phyloP scores from a whole-genome alignment of 2,888 invertebrate species.

The Clitarchus hookeri region DNA sequence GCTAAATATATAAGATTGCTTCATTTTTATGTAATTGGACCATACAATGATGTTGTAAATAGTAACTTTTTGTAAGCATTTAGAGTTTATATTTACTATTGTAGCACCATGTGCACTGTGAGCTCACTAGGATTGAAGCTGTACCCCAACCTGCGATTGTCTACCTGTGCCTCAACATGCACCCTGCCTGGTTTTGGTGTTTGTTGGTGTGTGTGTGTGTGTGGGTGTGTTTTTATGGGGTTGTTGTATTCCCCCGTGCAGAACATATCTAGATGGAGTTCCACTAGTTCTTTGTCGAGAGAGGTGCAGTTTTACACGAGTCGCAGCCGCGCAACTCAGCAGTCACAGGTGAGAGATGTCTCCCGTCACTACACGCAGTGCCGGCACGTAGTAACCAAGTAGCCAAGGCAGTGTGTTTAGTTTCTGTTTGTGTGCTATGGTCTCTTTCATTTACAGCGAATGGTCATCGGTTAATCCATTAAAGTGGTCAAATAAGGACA shows the following conservation, averaged over 20 bases:
- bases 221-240: not conserved
- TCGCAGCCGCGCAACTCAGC: constrained; percentile 51
- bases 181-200: constrained; percentile 30
- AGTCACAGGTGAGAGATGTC: constrained; percentile 22
- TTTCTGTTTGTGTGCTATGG: not conserved
- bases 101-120: too few relatives aligned
- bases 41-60: too few relatives aligned
- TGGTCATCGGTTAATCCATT: not conserved
- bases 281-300: constrained; percentile 64
- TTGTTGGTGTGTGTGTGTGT: constrained; percentile 52
- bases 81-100: too few relatives aligned
- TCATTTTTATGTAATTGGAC: too few relatives aligned
- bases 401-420: not conserved
- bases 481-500: not conserved
- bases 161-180: constrained; percentile 39
- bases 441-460: not conserved
- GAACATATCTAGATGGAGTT: constrained; percentile 67
- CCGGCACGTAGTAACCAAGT: not conserved
- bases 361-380: not conserved
- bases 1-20: too few relatives aligned
- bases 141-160: not conserved
- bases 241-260: constrained; percentile 7
- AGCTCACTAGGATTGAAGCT: too few relatives aligned
- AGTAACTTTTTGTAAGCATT: too few relatives aligned
- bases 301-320: constrained; percentile 65